A percentile compares a stretch with the other conserved stretches of the same genome.
Evolutionary conservation across 2,797 vertebrate genomes (phyloP).

Genomic region (Craterocephalus amniculus): DNA sequence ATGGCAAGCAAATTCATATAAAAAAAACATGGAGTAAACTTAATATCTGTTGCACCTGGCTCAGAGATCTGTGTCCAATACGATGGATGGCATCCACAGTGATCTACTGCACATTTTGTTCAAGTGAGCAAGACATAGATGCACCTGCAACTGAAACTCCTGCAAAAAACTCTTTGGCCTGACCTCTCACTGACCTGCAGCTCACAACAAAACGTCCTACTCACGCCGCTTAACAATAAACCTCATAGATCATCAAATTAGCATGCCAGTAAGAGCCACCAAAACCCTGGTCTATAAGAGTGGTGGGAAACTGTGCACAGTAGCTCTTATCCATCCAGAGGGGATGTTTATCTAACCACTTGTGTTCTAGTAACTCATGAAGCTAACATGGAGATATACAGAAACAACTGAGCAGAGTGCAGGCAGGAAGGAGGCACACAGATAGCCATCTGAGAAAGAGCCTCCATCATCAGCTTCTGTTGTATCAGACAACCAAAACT

Average conservation of each 20-base stretch:
- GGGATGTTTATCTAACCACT: slow-evolving; percentile 75
- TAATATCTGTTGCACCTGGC: not conserved
- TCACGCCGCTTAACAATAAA: slow-evolving; percentile 29
- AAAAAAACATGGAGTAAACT: not conserved
- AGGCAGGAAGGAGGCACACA: slow-evolving; percentile 58
- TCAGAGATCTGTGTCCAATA: too few species aligned
- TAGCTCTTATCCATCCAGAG: slow-evolving; percentile 57
- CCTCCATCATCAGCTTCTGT: slow-evolving; percentile 62
- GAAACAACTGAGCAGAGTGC: slow-evolving; percentile 35
- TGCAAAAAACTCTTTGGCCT: not conserved
- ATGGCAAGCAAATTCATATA: not conserved
- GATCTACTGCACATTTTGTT: not conserved
- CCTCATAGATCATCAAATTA: slow-evolving; percentile 24
- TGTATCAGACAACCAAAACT: slow-evolving; percentile 23
- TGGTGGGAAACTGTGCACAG: slow-evolving; percentile 49
- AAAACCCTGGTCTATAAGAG: slow-evolving; percentile 27
- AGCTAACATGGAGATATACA: slow-evolving; percentile 64
- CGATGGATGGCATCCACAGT: not conserved
- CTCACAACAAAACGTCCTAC: slow-evolving; percentile 27
- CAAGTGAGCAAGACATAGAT: not conserved
- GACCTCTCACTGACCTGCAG: slow-evolving; percentile 6
- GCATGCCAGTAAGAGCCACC: slow-evolving; percentile 15
- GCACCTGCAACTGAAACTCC: not conserved
- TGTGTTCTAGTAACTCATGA: slow-evolving; percentile 52
- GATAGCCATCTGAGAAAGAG: slow-evolving; percentile 63